phyloP scores from a whole-genome alignment of 2,888 invertebrate genomes.

The Harpalus rubripes region DNA sequence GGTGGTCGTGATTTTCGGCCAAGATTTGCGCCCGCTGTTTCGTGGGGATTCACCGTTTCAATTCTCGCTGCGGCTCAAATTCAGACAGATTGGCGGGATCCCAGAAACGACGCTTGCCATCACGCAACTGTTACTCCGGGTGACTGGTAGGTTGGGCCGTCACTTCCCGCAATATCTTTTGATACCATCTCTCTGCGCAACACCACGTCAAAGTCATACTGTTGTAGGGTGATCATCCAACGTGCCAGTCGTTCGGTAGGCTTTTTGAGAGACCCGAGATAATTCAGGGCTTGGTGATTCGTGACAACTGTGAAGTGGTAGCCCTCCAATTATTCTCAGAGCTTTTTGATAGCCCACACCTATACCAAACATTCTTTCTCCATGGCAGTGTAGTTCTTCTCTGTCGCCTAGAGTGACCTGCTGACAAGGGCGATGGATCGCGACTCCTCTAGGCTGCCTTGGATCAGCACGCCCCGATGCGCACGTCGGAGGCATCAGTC shows the following conservation, averaged over 20 bases:
- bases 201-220: conserved; percentile 27
- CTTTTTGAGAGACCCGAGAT: background rate
- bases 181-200: background rate
- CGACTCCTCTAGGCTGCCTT: conserved; percentile 4
- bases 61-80: background rate
- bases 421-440: conserved; percentile 36
- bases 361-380: conserved; percentile 64
- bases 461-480: conserved; percentile 52
- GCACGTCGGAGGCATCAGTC: conserved; percentile 28
- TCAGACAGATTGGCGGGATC: no score
- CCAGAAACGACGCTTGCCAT: no score
- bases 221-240: conserved; percentile 16
- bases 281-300: conserved; percentile 62
- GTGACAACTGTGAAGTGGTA: conserved; percentile 43
- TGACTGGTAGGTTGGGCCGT: no score
- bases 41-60: conserved; percentile 56
- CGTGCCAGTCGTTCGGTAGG: conserved; percentile 61
- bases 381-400: conserved; percentile 45
- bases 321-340: conserved; percentile 64
- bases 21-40: conserved; percentile 25
- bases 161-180: no score
- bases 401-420: background rate
- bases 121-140: no score
- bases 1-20: conserved; percentile 57
- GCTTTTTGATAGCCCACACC: conserved; percentile 64